A percentile compares a stretch with the other conserved stretches of the same genome.
These are phyloP conservation scores for Eupeodes luniger DNA, from an alignment of 2,888 invertebrate species.

Conservation along the genomic window DNA sequence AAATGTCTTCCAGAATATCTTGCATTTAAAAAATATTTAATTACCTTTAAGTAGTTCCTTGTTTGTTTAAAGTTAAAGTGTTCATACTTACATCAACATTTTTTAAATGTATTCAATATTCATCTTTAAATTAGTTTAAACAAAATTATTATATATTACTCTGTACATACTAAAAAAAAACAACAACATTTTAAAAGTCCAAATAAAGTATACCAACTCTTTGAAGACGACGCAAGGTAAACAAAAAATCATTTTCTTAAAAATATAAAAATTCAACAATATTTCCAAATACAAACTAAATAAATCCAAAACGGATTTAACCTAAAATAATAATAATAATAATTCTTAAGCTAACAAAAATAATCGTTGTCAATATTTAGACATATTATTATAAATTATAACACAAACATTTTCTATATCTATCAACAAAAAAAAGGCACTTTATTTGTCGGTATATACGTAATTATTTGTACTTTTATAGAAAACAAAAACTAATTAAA, in stretches of 20 bases:
- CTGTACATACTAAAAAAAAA: not conserved
- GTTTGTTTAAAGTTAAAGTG: not conserved
- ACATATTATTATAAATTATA: not conserved
- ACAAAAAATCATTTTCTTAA: not conserved
- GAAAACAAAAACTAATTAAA: constrained; percentile 45
- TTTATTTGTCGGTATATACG: constrained; percentile 74
- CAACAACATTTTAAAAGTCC: not conserved
- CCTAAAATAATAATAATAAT: not conserved
- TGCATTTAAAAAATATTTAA: constrained; percentile 14
- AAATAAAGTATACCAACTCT: not conserved
- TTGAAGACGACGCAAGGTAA: too few species aligned
- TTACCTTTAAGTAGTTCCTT: not conserved
- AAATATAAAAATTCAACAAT: not conserved
- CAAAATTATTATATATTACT: not conserved
- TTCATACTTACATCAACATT: not conserved
- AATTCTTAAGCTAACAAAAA: constrained; percentile 29
- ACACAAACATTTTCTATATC: constrained; percentile 37
- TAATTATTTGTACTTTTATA: constrained; percentile 76
- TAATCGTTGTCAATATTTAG: constrained; percentile 50
- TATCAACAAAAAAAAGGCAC: constrained; percentile 57
- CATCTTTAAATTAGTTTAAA: not conserved
- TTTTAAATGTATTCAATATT: too few species aligned
- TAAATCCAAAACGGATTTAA: not conserved
- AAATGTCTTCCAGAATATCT: constrained; percentile 38
- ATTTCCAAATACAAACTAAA: not conserved